phyloP scores from a whole-genome alignment of 2,888 invertebrate genomes.

The Acleris cristana region DNA sequence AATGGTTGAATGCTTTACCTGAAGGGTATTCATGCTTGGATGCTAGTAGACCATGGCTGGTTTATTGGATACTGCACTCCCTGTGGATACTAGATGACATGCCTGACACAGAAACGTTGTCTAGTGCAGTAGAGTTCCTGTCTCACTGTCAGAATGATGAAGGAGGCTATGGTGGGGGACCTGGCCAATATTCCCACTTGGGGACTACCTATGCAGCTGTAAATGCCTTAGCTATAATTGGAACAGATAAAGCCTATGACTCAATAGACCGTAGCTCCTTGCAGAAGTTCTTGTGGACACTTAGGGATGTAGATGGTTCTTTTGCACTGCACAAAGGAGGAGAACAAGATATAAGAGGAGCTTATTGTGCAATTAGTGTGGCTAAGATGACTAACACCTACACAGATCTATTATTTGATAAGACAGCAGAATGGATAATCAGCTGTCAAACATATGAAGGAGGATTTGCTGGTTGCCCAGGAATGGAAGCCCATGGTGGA shows the following conservation, averaged over 20 bases:
- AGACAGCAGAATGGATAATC: slow-evolving; percentile 96
- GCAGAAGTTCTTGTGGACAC: slow-evolving; percentile 89
- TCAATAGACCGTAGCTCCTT: slow-evolving; percentile 92
- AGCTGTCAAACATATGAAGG: slow-evolving; percentile 99
- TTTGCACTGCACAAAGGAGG: slow-evolving; percentile 96
- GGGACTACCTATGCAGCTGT: slow-evolving; percentile 99
- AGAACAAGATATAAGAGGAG: slow-evolving; percentile 96
- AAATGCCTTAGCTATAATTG: slow-evolving; percentile 95
- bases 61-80: slow-evolving; percentile 98
- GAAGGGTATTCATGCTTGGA: slow-evolving; percentile 92
- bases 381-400: slow-evolving; percentile 93
- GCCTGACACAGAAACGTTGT: slow-evolving; percentile 71
- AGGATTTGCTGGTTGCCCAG: slow-evolving; percentile 95
- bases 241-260: slow-evolving; percentile 92
- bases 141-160: slow-evolving; percentile 88
- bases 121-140: slow-evolving; percentile 68
- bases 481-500: slow-evolving; percentile 99
- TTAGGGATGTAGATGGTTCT: slow-evolving; percentile 93
- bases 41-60: slow-evolving; percentile 97
- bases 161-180: slow-evolving; percentile 98
- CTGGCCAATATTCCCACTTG: slow-evolving; percentile 95
- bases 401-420: slow-evolving; percentile 90
- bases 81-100: slow-evolving; percentile 86
- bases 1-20: slow-evolving; percentile 87
- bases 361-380: slow-evolving; percentile 97